phyloP scores from a whole-genome alignment of 2,797 vertebrate genomes.

The Loriculus beryllinus region DNA sequence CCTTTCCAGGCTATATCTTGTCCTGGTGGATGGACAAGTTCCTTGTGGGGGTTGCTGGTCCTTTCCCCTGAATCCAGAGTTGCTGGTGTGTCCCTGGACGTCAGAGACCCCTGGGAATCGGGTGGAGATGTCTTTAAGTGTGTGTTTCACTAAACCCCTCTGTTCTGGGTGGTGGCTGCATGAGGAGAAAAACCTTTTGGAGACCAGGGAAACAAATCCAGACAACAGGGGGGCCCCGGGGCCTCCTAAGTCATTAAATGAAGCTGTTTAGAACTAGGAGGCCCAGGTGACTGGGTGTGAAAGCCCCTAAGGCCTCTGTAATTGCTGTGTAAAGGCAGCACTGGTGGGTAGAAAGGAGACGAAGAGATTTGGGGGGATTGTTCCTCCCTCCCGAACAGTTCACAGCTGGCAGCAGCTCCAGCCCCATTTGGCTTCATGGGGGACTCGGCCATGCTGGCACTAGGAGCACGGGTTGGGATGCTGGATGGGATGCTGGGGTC shows the following conservation, averaged over 20 bases:
- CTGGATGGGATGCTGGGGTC: not conserved
- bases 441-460: not conserved
- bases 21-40: not conserved
- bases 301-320: not conserved
- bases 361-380: not conserved
- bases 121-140: not conserved
- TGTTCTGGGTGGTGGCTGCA: not conserved
- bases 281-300: slow-evolving; percentile 25
- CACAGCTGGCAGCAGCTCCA: fast-evolving
- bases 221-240: not conserved
- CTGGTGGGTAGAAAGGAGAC: not conserved
- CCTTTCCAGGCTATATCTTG: not conserved
- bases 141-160: not conserved
- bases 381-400: not conserved
- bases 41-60: no score
- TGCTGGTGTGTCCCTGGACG: not conserved
- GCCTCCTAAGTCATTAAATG: slow-evolving; percentile 46
- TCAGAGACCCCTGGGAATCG: fast-evolving
- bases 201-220: not conserved
- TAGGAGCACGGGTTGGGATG: not conserved
- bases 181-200: not conserved
- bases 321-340: not conserved
- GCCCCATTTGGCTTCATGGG: fast-evolving
- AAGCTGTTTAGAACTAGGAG: slow-evolving; percentile 1
- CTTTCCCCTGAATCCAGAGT: not conserved